phyloP scores from a whole-genome alignment of 1,140 invertebrate genomes.

The Lineus longissimus region DNA sequence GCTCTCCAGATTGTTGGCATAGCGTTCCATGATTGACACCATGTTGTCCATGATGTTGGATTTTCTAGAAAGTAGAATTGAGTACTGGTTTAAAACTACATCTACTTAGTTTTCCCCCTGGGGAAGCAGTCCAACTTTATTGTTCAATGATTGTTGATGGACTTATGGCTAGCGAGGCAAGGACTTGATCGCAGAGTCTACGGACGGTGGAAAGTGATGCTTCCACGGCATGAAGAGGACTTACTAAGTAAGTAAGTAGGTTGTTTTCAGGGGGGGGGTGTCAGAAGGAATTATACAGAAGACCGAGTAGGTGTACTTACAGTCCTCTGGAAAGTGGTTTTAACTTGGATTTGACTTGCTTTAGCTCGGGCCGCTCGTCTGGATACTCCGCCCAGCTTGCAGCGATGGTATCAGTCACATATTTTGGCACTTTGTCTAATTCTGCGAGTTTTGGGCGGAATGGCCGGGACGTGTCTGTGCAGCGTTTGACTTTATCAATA shows the following conservation, averaged over 20 bases:
- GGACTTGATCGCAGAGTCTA: no score
- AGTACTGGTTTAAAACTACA: neutral
- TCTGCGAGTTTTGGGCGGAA: constrained; percentile 27
- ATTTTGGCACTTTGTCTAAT: constrained; percentile 65
- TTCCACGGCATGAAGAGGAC: no score
- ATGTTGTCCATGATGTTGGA: constrained; percentile 84
- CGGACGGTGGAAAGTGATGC: no score
- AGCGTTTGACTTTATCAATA: neutral
- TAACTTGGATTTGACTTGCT: constrained; percentile 69
- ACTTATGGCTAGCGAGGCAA: no score
- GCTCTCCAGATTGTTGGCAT: constrained; percentile 86
- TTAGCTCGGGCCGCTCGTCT: constrained; percentile 53
- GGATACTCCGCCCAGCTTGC: constrained; percentile 70
- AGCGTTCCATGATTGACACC: constrained; percentile 90
- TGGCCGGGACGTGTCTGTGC: neutral
- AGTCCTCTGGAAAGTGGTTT: constrained; percentile 81
- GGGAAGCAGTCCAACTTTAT: neutral
- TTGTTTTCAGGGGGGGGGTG: no score
- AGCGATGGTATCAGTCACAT: constrained; percentile 71
- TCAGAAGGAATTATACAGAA: no score
- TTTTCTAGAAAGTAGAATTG: neutral
- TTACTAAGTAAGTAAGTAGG: neutral
- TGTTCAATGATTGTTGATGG: neutral
- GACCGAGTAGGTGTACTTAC: no score
- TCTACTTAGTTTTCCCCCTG: neutral